Base-by-base conservation (phyloP, 2,888 invertebrate genomes). In the Coleophora flavipennella region DNA sequence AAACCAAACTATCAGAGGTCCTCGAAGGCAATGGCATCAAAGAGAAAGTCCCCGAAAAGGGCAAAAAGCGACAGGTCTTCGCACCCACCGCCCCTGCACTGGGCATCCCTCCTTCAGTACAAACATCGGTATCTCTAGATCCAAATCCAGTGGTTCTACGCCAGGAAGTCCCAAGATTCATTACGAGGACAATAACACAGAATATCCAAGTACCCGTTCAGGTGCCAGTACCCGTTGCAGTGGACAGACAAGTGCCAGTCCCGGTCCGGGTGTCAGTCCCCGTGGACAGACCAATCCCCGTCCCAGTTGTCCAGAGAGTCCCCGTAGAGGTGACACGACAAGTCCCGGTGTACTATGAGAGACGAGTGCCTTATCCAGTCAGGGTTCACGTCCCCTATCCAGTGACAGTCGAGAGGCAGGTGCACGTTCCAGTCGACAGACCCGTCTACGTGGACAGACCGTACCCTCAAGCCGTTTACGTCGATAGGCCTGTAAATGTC, bases 371-470 rank as follows among this genome's bases (percentile, higher is more conserved):
- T 36, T 81, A 83, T 47, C 80, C 83, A 1, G 84, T 86, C 1
- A 77, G 67, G 57, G 88, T 89, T 12, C 86, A 87, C 2, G 80
- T 85, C n/a, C 88, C 88, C 9, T 87, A 88, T 51, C 89, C 88
- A 11, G 88, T 88, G 1, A 77, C 83, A 1, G 87, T 87, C 1
- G 83, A 87, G 52, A 85, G 76, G 48, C 87, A 87, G 33, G 88
- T 90, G 48, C 87, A 87, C 33, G 88, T 90, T 1, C 78, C 87
- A 2, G 83, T 88, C 1, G 79, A 86, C 48, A 77, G 87, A 34
- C 89, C 90, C 1, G 87, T 90, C 32, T 69, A 86, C 49, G 76
- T 90, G 0, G 86, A 88, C 44, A 85, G 87, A 31, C 86, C 88
- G 13, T 88, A 89, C 7, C 81, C 86, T 41, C 81, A 87, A 26